Evolutionary conservation across 2,888 invertebrate genomes (phyloP).

Genomic region (Trissolcus brochymenae): DNA sequence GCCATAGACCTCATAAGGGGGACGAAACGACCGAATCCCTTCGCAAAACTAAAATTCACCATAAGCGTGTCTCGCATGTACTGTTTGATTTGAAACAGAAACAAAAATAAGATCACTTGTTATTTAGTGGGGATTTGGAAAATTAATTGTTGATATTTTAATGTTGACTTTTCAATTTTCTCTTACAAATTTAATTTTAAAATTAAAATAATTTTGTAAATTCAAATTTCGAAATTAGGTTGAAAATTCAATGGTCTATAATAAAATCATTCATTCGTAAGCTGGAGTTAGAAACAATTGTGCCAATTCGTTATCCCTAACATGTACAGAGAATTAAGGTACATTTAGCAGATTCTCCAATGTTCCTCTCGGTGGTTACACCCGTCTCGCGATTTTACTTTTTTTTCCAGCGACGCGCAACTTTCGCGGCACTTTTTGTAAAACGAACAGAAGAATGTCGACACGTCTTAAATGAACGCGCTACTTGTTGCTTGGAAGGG

Average conservation of each 20-base stretch:
- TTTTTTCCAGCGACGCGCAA: slow-evolving; percentile 71
- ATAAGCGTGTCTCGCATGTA: not conserved
- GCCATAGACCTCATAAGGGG: slow-evolving; percentile 8
- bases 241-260: no score
- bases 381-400: slow-evolving; percentile 41
- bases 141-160: no score
- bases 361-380: slow-evolving; percentile 14
- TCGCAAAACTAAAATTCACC: not conserved
- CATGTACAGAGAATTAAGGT: slow-evolving; percentile 51
- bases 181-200: no score
- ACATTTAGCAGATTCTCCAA: slow-evolving; percentile 36
- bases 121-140: no score
- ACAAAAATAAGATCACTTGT: no score
- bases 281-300: slow-evolving; percentile 14
- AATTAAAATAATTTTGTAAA: no score
- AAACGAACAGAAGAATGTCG: slow-evolving; percentile 76
- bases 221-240: no score
- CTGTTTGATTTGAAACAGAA: no score
- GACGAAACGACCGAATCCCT: not conserved
- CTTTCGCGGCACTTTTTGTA: slow-evolving; percentile 70
- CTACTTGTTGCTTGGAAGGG: slow-evolving; percentile 76
- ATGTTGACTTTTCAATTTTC: no score
- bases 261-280: no score
- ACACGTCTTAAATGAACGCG: slow-evolving; percentile 77
- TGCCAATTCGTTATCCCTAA: slow-evolving; percentile 33